These are phyloP conservation scores for Rhagonycha fulva DNA, from an alignment of 2,888 invertebrate species.

Conservation along the genomic window DNA sequence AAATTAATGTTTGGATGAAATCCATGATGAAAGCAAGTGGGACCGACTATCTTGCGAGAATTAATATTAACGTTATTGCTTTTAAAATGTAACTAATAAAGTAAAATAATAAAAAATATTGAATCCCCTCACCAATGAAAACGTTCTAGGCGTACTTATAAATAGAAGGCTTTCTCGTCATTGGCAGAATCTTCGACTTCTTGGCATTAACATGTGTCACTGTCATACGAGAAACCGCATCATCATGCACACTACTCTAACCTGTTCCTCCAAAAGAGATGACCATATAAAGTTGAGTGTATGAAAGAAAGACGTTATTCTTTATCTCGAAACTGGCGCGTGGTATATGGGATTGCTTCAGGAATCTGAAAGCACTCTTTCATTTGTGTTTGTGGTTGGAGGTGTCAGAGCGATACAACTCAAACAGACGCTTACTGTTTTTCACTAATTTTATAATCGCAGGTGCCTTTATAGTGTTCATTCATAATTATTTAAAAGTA, in stretches of 20 bases:
- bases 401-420: conserved; percentile 44
- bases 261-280: conserved; percentile 16
- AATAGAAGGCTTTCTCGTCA: conserved; percentile 18
- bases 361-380: conserved; percentile 50
- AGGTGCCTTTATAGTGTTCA: conserved; percentile 37
- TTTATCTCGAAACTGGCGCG: conserved; percentile 31
- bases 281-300: not conserved
- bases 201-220: conserved; percentile 28
- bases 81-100: conserved; percentile 15
- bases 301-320: conserved; percentile 11
- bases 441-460: conserved; percentile 33
- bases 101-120: conserved; percentile 24
- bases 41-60: not conserved
- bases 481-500: conserved; percentile 37
- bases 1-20: not conserved
- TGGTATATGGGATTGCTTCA: conserved; percentile 43
- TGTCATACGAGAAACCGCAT: not conserved
- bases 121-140: conserved; percentile 21
- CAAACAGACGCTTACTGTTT: conserved; percentile 41
- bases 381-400: conserved; percentile 44
- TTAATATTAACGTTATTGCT: conserved; percentile 13
- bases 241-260: not conserved
- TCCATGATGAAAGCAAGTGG: not conserved
- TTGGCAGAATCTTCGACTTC: conserved; percentile 28
- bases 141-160: conserved; percentile 27